Conservation (phyloP, 2,888 invertebrate genomes). For the Gymnocheta viridis region DNA sequence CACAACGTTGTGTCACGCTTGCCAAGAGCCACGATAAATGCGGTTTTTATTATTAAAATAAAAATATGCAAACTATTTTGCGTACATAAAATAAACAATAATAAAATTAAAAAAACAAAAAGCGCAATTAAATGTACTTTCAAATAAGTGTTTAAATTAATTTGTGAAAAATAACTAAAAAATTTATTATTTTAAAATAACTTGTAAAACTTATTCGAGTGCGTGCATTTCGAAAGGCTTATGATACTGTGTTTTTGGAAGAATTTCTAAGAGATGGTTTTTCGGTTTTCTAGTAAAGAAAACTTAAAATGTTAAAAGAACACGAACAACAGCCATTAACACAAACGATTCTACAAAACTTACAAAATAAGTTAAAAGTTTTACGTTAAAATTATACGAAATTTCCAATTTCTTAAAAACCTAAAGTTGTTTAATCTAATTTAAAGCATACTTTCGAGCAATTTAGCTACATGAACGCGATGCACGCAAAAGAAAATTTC, state of each 20-base stretch:
- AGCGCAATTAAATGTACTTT: neutral
- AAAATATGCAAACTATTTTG: constrained; percentile 7
- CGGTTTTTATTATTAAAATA: constrained; percentile 19
- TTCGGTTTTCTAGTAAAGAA: neutral
- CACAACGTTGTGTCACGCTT: constrained; percentile 50
- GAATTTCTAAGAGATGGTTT: neutral
- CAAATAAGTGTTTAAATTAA: neutral
- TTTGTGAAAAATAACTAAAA: neutral
- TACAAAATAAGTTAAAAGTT: constrained; percentile 9
- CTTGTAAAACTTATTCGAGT: neutral
- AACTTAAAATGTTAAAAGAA: neutral
- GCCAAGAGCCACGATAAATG: constrained; percentile 47
- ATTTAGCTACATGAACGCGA: neutral
- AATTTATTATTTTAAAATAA: neutral
- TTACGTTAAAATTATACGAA: neutral
- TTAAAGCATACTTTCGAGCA: constrained; percentile 29
- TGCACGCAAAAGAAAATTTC: neutral
- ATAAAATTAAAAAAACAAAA: neutral
- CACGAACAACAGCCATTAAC: neutral
- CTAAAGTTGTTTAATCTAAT: constrained; percentile 47
- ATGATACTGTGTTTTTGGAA: neutral
- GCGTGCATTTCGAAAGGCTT: neutral
- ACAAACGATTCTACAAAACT: neutral
- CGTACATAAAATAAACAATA: constrained; percentile 23
- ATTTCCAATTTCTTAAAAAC: constrained; percentile 20